phyloP scores from a whole-genome alignment of 2,888 invertebrate genomes.

The Patella ulyssiponensis region DNA sequence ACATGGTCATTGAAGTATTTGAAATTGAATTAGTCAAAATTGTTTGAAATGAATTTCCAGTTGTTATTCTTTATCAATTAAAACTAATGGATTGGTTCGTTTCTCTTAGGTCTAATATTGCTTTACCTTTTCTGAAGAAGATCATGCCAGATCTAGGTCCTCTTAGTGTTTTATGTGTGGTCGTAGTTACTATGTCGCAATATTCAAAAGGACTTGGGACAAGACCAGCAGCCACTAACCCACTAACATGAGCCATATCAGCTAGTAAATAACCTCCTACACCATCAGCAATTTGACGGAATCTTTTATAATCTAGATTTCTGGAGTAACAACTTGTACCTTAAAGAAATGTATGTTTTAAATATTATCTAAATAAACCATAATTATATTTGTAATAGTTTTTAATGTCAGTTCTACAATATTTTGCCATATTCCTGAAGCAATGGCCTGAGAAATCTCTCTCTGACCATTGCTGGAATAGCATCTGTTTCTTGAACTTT shows the following conservation, averaged over 20 bases:
- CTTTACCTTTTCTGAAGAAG: conserved; percentile 87
- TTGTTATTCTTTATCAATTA: background rate
- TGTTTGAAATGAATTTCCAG: background rate
- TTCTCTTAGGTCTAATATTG: background rate
- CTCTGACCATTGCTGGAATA: too few relatives aligned
- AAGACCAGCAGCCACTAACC: conserved; percentile 89
- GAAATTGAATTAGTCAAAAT: too few relatives aligned
- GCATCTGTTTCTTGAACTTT: too few relatives aligned
- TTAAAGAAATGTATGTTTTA: conserved; percentile 74
- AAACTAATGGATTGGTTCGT: background rate
- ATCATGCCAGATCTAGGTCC: conserved; percentile 86
- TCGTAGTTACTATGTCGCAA: conserved; percentile 93
- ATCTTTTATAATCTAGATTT: conserved; percentile 90
- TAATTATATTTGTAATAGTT: background rate
- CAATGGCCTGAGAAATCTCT: too few relatives aligned
- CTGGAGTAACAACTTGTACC: conserved; percentile 94
- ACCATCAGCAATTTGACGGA: conserved; percentile 81
- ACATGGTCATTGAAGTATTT: too few relatives aligned
- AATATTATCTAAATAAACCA: background rate
- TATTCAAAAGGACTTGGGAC: conserved; percentile 92
- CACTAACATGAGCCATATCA: conserved; percentile 97
- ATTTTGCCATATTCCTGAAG: too few relatives aligned
- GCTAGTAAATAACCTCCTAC: conserved; percentile 90
- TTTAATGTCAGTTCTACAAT: too few relatives aligned
- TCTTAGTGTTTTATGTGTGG: conserved; percentile 93